A percentile compares a stretch with the other conserved stretches of the same genome.
Conservation (phyloP, 2,888 invertebrate species). For the Nycteola revayana region DNA sequence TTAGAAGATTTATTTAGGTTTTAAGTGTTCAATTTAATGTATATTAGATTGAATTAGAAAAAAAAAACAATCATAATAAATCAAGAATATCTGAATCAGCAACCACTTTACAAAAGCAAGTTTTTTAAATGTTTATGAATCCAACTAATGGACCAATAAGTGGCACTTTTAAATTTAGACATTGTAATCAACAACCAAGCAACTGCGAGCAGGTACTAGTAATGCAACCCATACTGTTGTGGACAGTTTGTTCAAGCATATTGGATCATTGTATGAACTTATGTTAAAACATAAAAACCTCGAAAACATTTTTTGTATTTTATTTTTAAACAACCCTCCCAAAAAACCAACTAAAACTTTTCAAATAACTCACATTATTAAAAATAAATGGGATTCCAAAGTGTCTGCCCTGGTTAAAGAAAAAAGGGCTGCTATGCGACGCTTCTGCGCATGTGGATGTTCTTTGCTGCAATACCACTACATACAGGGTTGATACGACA, state of each 20-base stretch:
- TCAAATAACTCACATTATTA: too few species aligned
- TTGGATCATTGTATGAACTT: conserved; percentile 79
- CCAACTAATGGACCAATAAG: conserved; percentile 75
- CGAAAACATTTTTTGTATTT: conserved; percentile 56
- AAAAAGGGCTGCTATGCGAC: too few species aligned
- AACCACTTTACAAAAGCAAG: conserved; percentile 54
- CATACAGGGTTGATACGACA: too few species aligned
- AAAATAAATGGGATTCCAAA: too few species aligned
- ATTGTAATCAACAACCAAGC: conserved; percentile 45
- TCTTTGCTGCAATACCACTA: too few species aligned
- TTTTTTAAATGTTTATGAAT: conserved; percentile 59
- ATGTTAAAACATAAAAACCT: conserved; percentile 76
- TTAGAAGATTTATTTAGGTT: conserved; percentile 76
- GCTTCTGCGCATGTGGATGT: too few species aligned
- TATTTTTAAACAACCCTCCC: conserved; percentile 34
- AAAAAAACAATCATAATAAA: conserved; percentile 51
- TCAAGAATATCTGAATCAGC: conserved; percentile 46
- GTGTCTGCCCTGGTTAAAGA: not conserved
- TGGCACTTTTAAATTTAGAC: conserved; percentile 54
- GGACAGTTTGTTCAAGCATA: conserved; percentile 73
- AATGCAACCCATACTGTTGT: conserved; percentile 51
- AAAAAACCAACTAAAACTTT: too few species aligned
- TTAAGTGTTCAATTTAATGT: conserved; percentile 78
- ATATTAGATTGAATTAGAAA: conserved; percentile 71
- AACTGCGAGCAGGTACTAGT: conserved; percentile 47